Percentiles rank a stretch among this genome's conserved stretches.
Evolutionary conservation across 2,113 vertebrate genomes (phyloP).

Genomic region (Mandrillus leucophaeus): DNA sequence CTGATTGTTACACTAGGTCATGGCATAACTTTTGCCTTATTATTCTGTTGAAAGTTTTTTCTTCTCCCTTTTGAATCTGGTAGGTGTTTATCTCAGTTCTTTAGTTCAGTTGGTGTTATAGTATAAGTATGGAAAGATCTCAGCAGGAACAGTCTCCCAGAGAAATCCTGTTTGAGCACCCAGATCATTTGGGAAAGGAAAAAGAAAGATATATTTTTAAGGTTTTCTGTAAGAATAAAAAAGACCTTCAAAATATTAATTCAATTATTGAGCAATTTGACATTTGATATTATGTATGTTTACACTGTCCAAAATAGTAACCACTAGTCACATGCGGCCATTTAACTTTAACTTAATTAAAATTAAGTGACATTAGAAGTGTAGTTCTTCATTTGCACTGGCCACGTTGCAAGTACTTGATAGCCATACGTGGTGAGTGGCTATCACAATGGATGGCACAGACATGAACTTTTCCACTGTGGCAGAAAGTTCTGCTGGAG

Average conservation of each 20-base stretch:
- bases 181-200: not conserved
- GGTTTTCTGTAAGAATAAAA: not conserved
- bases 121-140: not conserved
- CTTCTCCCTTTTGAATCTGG: not conserved
- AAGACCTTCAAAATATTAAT: not conserved
- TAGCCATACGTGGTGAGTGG: not conserved
- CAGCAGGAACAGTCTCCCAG: not conserved
- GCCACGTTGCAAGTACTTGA: not conserved
- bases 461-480: not conserved
- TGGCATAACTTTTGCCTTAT: not conserved
- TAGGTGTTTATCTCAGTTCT: not conserved
- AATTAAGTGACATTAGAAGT: not conserved
- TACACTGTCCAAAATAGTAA: not conserved
- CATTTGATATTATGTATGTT: not conserved
- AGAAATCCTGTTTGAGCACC: not conserved
- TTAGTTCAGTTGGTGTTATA: not conserved
- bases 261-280: not conserved
- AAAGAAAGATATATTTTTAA: not conserved
- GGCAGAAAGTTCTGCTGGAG: not conserved
- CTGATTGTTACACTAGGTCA: too few relatives aligned
- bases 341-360: not conserved
- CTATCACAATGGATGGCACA: not conserved
- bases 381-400: not conserved
- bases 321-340: not conserved
- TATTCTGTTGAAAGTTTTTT: not conserved